phyloP scores from a whole-genome alignment of 2,797 vertebrate species.

The Picus viridis region DNA sequence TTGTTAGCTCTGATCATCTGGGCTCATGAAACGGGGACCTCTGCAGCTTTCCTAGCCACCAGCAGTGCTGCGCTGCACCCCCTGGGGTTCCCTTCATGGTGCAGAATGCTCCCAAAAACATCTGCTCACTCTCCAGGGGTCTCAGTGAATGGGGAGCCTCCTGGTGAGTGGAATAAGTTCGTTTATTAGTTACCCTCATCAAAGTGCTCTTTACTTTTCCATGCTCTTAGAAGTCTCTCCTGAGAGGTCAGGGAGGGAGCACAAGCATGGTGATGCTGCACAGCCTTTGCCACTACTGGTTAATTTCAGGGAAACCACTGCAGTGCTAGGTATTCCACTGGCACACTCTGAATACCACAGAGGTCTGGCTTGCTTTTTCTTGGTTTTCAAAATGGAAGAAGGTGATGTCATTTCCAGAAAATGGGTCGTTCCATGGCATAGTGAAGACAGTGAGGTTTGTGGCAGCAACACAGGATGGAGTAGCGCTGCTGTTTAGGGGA shows the following conservation, averaged over 20 bases:
- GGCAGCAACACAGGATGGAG: not conserved
- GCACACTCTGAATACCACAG: not conserved
- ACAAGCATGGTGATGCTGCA: rapidly evolving
- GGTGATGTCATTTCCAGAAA: not conserved
- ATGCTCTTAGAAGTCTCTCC: not conserved
- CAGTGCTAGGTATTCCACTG: not conserved
- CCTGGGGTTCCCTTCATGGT: not conserved
- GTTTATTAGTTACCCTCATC: rapidly evolving
- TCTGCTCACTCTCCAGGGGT: no score
- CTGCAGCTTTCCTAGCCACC: not conserved
- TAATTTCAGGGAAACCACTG: not conserved
- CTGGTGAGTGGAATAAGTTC: rapidly evolving
- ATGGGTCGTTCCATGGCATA: not conserved
- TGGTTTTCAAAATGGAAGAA: not conserved
- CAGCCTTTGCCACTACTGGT: not conserved
- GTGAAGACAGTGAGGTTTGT: not conserved
- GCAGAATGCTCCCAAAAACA: not conserved
- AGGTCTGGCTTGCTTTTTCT: not conserved
- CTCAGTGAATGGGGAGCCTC: rapidly evolving
- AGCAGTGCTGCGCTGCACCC: rapidly evolving
- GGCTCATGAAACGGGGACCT: not conserved
- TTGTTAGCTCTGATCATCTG: not conserved
- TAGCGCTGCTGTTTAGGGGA: not conserved
- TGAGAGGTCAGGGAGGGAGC: not conserved
- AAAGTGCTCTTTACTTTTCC: not conserved